Base-by-base conservation (phyloP, 2,113 vertebrate species). In the Plestiodon gilberti region DNA sequence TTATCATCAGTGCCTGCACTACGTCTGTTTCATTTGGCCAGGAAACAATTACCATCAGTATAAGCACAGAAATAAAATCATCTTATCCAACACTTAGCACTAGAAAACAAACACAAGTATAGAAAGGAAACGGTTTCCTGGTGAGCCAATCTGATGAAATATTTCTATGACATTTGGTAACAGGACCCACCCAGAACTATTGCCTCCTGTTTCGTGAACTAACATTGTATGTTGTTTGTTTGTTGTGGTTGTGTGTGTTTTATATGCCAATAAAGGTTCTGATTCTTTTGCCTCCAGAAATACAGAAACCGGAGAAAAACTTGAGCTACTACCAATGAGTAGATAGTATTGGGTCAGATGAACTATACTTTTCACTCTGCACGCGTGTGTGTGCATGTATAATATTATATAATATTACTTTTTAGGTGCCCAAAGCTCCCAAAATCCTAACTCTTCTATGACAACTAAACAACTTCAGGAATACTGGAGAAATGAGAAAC, bases 391-490 rank as follows among this genome's bases (percentile, higher is more conserved):
- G 43, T 48, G 43, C 43, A 8, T 5, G 43, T 48, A 48, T 48
- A 48, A 48, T 48, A 35, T 67, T 35, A 35, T 70, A 5, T 35
- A 2, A 18, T n/a, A n/a, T n/a, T n/a, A n/a, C n/a, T 70, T 48
- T 87, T 38, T 90, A 97, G 97, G 75, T 65, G 65, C 23, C 22
- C 84, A 3, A 5, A 18, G 74, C 10, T 84, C 87, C 61, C 35
- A 23, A 4, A 90, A 88, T 62, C 86, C 95, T 62, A 94, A 96
- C 77, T 96, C 96, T 78, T 96, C 95, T 0, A 97, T 99, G 95
- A 99, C 98, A 82, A 99, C 98, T 0, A 96, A 96, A 87, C 97
- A 99, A 93, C 97, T 98, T 84, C 98, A 99, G 95, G 97, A 98
- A 87, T 97, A 98, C 13, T 97, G 96, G 98, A 94, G 82, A 81